Percentiles rank a stretch among this genome's conserved stretches.
phyloP scores from a whole-genome alignment of 2,888 invertebrate species.

The Limnephilus rhombicus region DNA sequence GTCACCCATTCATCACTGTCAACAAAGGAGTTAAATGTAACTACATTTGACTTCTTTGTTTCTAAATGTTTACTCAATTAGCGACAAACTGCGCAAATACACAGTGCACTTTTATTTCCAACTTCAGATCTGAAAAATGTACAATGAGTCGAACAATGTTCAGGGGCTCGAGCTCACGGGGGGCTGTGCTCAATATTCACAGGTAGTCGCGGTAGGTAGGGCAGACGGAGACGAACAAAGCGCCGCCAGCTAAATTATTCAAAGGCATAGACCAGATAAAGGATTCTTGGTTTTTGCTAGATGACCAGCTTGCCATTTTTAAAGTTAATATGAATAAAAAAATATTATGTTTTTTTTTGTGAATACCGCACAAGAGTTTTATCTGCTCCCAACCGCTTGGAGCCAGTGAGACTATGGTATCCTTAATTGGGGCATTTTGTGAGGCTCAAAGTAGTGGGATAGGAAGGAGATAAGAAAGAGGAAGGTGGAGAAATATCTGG shows the following conservation, averaged over 20 bases:
- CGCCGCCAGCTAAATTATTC: constrained; percentile 18
- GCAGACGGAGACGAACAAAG: constrained; percentile 21
- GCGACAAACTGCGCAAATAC: neutral
- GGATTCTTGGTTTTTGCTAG: neutral
- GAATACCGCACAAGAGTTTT: no score
- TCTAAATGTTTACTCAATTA: constrained; percentile 13
- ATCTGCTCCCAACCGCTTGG: no score
- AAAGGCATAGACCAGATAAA: constrained; percentile 10
- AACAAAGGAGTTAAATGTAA: neutral
- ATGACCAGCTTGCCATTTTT: neutral
- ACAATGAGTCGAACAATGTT: neutral
- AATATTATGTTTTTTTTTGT: no score
- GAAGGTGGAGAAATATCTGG: no score
- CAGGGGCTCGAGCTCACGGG: neutral
- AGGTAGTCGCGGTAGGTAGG: neutral
- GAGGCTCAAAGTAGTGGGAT: no score
- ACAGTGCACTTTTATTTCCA: neutral
- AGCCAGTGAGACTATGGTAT: no score
- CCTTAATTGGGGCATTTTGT: no score
- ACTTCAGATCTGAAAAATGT: neutral
- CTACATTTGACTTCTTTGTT: neutral
- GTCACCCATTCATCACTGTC: neutral
- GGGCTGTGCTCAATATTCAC: neutral
- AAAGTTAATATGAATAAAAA: neutral
- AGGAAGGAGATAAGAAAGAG: no score